Conservation (phyloP, 1,140 invertebrate genomes). For the Pogonognathellus flavescens region DNA sequence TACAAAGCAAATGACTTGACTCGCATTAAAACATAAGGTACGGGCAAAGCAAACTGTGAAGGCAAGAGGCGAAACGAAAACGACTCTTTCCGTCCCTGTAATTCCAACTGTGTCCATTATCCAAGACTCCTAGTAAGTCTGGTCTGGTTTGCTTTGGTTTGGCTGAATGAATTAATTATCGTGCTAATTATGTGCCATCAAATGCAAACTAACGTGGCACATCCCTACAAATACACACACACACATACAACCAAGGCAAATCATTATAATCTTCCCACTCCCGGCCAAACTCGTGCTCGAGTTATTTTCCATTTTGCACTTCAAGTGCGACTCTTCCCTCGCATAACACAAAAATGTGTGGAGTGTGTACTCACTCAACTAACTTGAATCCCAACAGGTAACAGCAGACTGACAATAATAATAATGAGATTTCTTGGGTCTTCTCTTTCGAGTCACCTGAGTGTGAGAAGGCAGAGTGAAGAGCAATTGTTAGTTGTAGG, state of each 20-base stretch:
- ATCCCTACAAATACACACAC: conserved; percentile 2
- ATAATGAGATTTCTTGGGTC: conserved; percentile 3
- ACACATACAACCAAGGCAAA: neutral
- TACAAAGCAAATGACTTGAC: conserved; percentile 22
- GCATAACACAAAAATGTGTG: no score
- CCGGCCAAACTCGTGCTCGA: conserved; percentile 36
- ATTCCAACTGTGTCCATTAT: conserved; percentile 22
- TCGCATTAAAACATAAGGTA: neutral
- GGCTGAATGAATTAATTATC: conserved; percentile 46
- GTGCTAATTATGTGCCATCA: conserved; percentile 48
- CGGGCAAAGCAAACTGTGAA: neutral
- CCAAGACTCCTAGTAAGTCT: conserved; percentile 19
- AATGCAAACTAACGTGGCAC: conserved; percentile 43
- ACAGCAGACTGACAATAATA: conserved; percentile 9
- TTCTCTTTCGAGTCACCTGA: neutral
- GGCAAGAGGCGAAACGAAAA: conserved; percentile 13
- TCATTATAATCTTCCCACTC: conserved; percentile 33
- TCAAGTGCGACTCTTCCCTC: no score
- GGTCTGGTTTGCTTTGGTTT: conserved; percentile 22
- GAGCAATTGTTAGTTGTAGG: neutral
- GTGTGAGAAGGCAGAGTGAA: neutral
- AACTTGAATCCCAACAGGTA: neutral
- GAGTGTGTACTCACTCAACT: no score
- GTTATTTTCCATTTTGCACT: neutral
- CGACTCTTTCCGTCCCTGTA: conserved; percentile 31